Conservation (phyloP, 2,797 vertebrate species). For the Cheracebus regulus region DNA sequence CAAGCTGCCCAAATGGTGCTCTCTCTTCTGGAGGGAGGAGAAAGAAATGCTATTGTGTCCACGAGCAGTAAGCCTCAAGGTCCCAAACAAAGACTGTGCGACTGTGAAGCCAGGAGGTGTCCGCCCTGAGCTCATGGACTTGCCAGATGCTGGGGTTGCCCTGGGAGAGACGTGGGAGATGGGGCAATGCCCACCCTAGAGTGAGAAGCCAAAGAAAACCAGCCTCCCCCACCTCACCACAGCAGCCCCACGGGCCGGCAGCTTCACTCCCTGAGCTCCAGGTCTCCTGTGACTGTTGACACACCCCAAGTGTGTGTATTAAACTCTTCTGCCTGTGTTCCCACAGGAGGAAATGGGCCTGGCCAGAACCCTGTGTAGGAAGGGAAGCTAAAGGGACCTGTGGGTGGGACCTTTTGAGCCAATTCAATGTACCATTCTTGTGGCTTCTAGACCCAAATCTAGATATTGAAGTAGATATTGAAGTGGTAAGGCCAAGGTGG, state of each 20-base stretch:
- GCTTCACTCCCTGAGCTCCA: background rate
- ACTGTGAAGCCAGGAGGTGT: background rate
- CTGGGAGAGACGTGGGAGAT: background rate
- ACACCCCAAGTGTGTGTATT: background rate
- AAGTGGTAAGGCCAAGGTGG: background rate
- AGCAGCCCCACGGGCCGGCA: background rate
- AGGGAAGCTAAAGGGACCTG: background rate
- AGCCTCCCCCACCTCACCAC: background rate
- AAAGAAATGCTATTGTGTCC: background rate
- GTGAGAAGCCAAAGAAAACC: background rate
- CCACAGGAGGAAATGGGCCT: background rate
- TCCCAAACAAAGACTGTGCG: background rate
- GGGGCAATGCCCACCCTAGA: background rate
- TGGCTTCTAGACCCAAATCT: background rate
- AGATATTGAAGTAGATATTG: background rate
- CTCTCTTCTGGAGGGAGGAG: background rate
- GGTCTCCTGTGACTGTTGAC: background rate
- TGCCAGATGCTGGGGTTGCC: fast-evolving
- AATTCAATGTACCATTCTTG: background rate
- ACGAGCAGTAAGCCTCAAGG: background rate
- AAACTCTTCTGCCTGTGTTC: background rate
- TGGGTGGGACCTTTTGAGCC: background rate
- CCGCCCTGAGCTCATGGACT: background rate
- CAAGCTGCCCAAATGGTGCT: background rate
- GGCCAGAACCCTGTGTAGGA: background rate